Evolutionary conservation across 2,888 invertebrate species (phyloP), one percentile per base, ranked within the genome.

Genomic region (Busseola fusca): DNA sequence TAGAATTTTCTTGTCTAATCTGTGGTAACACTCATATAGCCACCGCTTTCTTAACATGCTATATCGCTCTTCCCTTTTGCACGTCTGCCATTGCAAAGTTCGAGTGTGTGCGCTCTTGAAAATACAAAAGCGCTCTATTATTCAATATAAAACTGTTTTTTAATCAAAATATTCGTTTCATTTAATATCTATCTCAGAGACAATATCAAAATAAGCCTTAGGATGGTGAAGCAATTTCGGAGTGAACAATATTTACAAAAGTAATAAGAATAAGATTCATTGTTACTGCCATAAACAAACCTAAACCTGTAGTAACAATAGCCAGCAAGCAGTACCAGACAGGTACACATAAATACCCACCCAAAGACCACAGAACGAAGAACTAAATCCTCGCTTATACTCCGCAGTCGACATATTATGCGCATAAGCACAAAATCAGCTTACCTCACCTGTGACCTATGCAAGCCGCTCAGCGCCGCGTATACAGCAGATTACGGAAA

Each of bases 371-470:
- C 65, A 68, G 27, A 63, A 62, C 48, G 30, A 48, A 64, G 62
- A 59, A 52, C 64, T 16, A 37, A 78, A 64, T 27, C 52, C 64
- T 58, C 64, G 45, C 69, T 69, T 63, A 66, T 59, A 71, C 54
- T 64, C 60, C 34, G 14, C 77, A 57, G 64, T 76, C 27, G n/a
- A 58, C 66, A 74, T 80, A 84, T 84, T 84, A 84, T 77, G 78
- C 71, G 63, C 63, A 63, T 80, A 74, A 73, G 75, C 69, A 69
- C 67, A 77, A 82, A 81, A 82, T 84, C 81, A 76, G 70, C 73
- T 81, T 75, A 77, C 58, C 57, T 78, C 85, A 82, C 85, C 83
- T 78, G 83, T 74, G 79, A 72, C 80, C 76, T 59, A 40, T 57
- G 50, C 82, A 84, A 82, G 78, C 80, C 80, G 73, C 74, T 76